Conservation (phyloP, 2,113 vertebrate genomes). For the Cololabis saira region DNA sequence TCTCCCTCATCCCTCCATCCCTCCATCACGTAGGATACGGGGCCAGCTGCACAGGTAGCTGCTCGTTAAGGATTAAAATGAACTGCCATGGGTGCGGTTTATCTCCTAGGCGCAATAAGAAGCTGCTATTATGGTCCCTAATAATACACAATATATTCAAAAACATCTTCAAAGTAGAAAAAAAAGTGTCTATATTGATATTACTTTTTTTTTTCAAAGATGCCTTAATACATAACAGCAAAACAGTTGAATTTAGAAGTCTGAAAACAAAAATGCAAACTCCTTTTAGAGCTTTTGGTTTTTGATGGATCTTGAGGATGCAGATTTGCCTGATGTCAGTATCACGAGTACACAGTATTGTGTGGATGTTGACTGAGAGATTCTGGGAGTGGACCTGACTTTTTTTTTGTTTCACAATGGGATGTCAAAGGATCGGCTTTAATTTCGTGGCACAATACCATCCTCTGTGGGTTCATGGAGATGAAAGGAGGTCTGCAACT, state of each 20-base stretch:
- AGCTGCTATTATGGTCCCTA: conserved; percentile 1
- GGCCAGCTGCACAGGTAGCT: conserved; percentile 60
- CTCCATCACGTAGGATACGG: conserved; percentile 51
- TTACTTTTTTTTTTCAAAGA: background rate
- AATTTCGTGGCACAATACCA: conserved; percentile 38
- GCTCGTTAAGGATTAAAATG: conserved; percentile 25
- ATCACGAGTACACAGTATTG: too few species aligned
- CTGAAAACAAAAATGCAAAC: background rate
- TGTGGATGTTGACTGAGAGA: conserved; percentile 61
- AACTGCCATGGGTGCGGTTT: conserved; percentile 44
- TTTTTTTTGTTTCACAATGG: conserved; percentile 6
- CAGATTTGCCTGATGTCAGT: conserved; percentile 61
- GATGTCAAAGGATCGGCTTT: conserved; percentile 16
- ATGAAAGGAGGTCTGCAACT: background rate
- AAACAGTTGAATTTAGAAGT: background rate
- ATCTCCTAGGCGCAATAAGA: background rate
- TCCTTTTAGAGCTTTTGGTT: conserved; percentile 41
- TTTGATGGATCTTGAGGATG: conserved; percentile 40
- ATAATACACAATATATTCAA: too few species aligned
- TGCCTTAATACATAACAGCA: background rate
- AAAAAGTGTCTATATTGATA: background rate
- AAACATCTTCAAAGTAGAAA: background rate
- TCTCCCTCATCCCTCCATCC: background rate
- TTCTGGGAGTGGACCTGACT: conserved; percentile 51
- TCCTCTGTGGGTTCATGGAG: background rate